Percentiles rank a stretch among this genome's conserved stretches.
Conservation (phyloP, 2,888 invertebrate species). For the Melipona beecheii region DNA sequence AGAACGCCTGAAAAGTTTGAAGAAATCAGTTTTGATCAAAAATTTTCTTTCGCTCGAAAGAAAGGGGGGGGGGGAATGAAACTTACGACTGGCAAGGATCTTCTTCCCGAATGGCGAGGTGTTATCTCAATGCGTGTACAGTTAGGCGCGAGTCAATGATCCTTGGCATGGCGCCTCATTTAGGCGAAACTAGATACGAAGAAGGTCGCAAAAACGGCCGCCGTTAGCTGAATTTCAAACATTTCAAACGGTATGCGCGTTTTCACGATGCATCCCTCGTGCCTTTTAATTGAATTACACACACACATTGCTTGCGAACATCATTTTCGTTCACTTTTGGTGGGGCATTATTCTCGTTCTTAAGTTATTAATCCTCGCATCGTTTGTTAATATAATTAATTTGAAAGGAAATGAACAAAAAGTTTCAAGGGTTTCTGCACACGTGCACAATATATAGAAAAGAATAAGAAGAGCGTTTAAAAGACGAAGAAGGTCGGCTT, state of each 20-base stretch:
- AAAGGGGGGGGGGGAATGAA: not conserved
- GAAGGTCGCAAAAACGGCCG: conserved; percentile 67
- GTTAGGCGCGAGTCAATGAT: conserved; percentile 79
- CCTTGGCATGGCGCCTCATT: conserved; percentile 74
- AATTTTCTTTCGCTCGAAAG: conserved; percentile 41
- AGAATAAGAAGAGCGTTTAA: not conserved
- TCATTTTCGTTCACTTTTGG: too few species aligned
- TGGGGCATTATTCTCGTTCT: not conserved
- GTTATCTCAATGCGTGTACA: conserved; percentile 67
- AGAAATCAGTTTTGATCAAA: conserved; percentile 54
- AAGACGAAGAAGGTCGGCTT: not conserved
- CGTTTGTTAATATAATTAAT: not conserved
- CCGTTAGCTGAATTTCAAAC: conserved; percentile 64
- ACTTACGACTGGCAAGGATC: conserved; percentile 36
- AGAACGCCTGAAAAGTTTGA: too few species aligned
- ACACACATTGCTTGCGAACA: too few species aligned
- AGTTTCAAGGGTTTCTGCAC: not conserved
- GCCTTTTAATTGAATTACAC: not conserved
- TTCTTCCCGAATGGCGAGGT: conserved; percentile 69
- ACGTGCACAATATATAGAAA: not conserved
- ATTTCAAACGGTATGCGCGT: conserved; percentile 59
- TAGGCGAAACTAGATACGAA: conserved; percentile 76
- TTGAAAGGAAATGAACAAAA: too few species aligned
- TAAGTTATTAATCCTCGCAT: not conserved
- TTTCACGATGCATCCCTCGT: conserved; percentile 9